These are phyloP conservation scores for Drosophila fuyamai DNA, from an alignment of 1,140 invertebrate species.

Conservation along the genomic window DNA sequence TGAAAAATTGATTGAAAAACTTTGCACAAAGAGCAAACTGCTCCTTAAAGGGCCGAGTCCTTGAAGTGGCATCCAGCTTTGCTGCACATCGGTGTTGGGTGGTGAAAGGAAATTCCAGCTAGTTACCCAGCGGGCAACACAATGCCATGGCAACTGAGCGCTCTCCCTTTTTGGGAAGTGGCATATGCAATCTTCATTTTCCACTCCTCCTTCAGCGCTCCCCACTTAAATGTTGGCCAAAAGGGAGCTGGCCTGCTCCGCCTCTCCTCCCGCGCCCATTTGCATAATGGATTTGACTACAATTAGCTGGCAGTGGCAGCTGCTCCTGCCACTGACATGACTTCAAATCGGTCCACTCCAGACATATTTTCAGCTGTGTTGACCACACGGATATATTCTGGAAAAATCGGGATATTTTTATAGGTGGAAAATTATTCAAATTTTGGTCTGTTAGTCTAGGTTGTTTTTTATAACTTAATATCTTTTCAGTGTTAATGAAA, in stretches of 20 bases:
- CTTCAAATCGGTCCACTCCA: conserved; percentile 28
- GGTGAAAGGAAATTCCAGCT: conserved; percentile 25
- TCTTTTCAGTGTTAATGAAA: too few relatives aligned
- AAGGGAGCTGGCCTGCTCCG: background rate
- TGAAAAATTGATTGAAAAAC: conserved; percentile 75
- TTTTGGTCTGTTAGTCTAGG: too few relatives aligned
- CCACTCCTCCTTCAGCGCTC: conserved; percentile 5
- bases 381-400: background rate
- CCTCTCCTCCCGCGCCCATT: conserved; percentile 20
- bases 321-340: conserved; percentile 37
- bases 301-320: conserved; percentile 58
- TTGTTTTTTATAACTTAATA: too few relatives aligned
- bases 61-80: background rate
- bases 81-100: conserved; percentile 7
- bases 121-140: conserved; percentile 11
- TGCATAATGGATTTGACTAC: conserved; percentile 70
- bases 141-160: conserved; percentile 27
- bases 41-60: conserved; percentile 23
- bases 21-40: conserved; percentile 25
- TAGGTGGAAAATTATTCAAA: too few relatives aligned
- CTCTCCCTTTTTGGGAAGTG: conserved; percentile 22
- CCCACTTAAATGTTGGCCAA: conserved; percentile 27
- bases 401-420: too few relatives aligned
- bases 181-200: conserved; percentile 13
- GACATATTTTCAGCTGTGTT: background rate